Evolutionary conservation across 2,797 vertebrate genomes (phyloP).

Genomic region (Scyliorhinus canicula): DNA sequence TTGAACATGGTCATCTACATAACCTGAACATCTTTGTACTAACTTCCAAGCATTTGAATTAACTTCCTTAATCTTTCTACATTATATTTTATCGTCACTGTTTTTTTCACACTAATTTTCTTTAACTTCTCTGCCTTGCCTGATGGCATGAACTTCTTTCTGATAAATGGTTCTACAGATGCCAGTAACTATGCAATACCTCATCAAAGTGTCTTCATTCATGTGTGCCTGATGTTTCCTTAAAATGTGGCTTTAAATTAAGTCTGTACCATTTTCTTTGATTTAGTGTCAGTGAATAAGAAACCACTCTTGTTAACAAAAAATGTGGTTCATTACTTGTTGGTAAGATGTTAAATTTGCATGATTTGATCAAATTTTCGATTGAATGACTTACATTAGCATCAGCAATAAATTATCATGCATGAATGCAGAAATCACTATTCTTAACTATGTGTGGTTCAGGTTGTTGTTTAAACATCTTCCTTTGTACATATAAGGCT

Average conservation of each 20-base stretch:
- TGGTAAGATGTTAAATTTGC: conserved; percentile 29
- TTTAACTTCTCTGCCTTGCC: not conserved
- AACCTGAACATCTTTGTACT: too few relatives aligned
- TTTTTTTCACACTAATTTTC: not conserved
- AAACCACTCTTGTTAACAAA: conserved; percentile 27
- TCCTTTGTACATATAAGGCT: not conserved
- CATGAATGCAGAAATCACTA: not conserved
- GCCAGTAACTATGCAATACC: too few relatives aligned
- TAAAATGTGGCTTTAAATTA: not conserved
- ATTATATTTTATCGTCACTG: not conserved
- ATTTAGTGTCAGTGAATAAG: not conserved
- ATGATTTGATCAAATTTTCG: conserved; percentile 8
- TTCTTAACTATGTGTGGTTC: not conserved
- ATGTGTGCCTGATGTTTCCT: not conserved
- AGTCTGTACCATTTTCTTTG: not conserved
- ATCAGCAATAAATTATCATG: conserved; percentile 12
- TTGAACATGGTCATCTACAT: too few relatives aligned
- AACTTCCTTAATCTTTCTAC: not conserved
- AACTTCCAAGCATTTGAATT: not conserved
- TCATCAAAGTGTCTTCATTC: not conserved
- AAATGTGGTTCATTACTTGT: conserved; percentile 20
- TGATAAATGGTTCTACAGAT: not conserved
- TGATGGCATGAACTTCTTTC: not conserved
- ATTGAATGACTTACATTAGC: not conserved
- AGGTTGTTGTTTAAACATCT: not conserved